Evolutionary conservation across 2,888 invertebrate genomes (phyloP).

Genomic region (Xestia c-nigrum): DNA sequence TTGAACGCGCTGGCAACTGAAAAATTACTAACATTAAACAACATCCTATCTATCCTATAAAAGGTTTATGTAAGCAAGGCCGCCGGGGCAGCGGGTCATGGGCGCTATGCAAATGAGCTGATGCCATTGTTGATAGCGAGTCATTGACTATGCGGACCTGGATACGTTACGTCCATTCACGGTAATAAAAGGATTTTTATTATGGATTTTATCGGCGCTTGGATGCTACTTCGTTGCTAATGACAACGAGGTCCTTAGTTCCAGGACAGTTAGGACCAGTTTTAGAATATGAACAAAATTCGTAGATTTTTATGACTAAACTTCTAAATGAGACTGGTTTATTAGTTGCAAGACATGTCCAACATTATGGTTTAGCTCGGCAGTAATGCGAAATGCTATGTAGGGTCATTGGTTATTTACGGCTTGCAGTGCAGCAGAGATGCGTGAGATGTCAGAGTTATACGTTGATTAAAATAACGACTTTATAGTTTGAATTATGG

Average conservation of each 20-base stretch:
- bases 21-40: no score
- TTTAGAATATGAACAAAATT: conserved; percentile 15
- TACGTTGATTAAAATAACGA: conserved; percentile 29
- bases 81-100: conserved; percentile 83
- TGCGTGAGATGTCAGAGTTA: conserved; percentile 59
- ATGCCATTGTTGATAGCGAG: conserved; percentile 79
- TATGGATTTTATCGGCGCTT: conserved; percentile 37
- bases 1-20: no score
- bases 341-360: conserved; percentile 16
- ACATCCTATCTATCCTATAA: no score
- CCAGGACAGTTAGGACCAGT: conserved; percentile 7
- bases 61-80: conserved; percentile 77
- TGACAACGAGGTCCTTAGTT: conserved; percentile 2
- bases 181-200: conserved; percentile 56
- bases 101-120: conserved; percentile 84
- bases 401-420: conserved; percentile 48
- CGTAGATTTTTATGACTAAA: neutral
- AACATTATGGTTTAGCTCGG: conserved; percentile 28
- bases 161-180: conserved; percentile 58
- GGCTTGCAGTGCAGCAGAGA: conserved; percentile 24
- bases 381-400: conserved; percentile 42
- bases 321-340: conserved; percentile 22
- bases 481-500: conserved; percentile 29
- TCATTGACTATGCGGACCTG: conserved; percentile 69
- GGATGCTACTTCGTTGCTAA: conserved; percentile 19